Evolutionary conservation across 2,797 vertebrate genomes (phyloP), one percentile per base, ranked within the genome.

Genomic region (Triplophysa bombifrons): DNA sequence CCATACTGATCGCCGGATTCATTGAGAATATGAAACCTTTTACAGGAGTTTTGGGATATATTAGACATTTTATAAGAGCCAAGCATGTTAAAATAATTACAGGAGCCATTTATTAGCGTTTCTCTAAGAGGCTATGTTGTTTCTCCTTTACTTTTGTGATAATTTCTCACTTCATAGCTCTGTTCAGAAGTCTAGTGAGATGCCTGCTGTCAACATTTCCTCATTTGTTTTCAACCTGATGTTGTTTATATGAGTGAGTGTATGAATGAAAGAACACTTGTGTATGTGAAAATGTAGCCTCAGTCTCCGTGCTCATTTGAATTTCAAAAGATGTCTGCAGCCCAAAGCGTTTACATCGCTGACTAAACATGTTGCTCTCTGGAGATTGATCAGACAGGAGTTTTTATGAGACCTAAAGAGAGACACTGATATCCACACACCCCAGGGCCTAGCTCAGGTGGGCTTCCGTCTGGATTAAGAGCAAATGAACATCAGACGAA

Each of bases 361-460:
- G 91, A 92, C 86, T 90, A 84, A 92, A 91, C 94, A 90, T 90
- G 92, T 91, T 92, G 86, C 86, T 92, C 90, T 84, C 85, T 95
- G 94, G 93, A 93, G 79, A 83, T 84, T 89, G 82, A 93, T 95
- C 94, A 95, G 94, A 91, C 86, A 63, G 83, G 82, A 78, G 73
- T 90, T 90, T 91, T 86, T 91, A 89, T 86, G 90, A 86, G 69
- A 74, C 73, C 80, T 83, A 82, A 84, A 70, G 66, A 66, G 41
- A 85, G 19, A 76, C 51, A 77, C 50, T 20, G 25, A 60, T 56
- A 83, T 68, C 72, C 46, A 74, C 76, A 72, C 66, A 85, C 82
- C 72, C 53, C 56, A 78, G 85, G 80, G 80, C 75, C 72, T 82
- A 76, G 77, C 72, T 72, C 66, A 81, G 85, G 67, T 82, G 74